Evolutionary conservation across 2,797 vertebrate genomes (phyloP).

Genomic region (Anguilla anguilla): DNA sequence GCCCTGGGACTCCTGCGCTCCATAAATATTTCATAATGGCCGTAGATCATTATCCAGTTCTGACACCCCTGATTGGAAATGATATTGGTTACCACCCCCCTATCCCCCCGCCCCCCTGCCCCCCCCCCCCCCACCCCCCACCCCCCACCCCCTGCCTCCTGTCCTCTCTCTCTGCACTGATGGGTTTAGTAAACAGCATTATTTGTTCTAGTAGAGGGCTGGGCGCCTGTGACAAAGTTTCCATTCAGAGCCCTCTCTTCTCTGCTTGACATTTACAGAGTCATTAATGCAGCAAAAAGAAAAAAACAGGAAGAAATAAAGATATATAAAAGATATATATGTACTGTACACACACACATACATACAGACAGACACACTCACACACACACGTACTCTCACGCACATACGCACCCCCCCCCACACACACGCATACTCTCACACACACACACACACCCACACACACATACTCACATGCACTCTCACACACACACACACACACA

Average conservation of each 20-base stretch:
- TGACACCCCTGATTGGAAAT: slow-evolving; percentile 39
- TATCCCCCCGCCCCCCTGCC: neutral
- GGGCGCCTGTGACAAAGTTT: neutral
- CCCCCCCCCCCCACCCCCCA: slow-evolving; percentile 8
- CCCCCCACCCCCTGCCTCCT: neutral
- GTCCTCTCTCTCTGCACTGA: slow-evolving; percentile 12
- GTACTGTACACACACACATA: no score
- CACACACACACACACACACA: no score
- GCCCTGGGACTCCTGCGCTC: slow-evolving; percentile 26
- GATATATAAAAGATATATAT: neutral
- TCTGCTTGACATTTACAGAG: neutral
- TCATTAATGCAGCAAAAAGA: neutral
- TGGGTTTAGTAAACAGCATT: slow-evolving; percentile 24
- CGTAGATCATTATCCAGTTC: slow-evolving; percentile 47
- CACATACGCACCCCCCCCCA: no score
- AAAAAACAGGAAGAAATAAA: neutral
- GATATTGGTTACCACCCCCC: slow-evolving; percentile 38
- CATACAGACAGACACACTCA: no score
- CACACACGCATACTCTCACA: no score
- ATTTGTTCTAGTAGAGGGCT: neutral
- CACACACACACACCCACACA: neutral
- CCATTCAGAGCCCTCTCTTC: neutral
- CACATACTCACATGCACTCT: neutral
- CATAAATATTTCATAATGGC: slow-evolving; percentile 52
- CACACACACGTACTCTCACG: neutral